A percentile compares a stretch with the other conserved stretches of the same genome.
Conservation (phyloP, 2,888 invertebrate genomes). For the Neocrepidodera transversa region DNA sequence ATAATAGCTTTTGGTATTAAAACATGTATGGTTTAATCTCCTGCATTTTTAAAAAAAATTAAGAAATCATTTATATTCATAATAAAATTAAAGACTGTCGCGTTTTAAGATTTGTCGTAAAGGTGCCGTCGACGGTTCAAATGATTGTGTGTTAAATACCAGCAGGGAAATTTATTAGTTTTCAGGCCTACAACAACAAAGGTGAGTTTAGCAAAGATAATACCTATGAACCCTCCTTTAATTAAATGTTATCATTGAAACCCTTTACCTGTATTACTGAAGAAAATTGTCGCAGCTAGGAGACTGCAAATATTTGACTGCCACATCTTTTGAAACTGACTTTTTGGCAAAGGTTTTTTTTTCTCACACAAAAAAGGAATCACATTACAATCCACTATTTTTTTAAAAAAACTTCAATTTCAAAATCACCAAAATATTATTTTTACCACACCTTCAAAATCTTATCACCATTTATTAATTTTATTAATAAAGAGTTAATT, state of each 20-base stretch:
- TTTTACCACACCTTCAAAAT: slow-evolving; percentile 26
- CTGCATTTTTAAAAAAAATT: too few relatives aligned
- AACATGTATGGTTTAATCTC: too few relatives aligned
- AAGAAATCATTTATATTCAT: too few relatives aligned
- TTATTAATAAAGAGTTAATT: background rate
- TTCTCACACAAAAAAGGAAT: slow-evolving; percentile 22
- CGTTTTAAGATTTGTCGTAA: slow-evolving; percentile 1
- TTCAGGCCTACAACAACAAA: slow-evolving; percentile 3
- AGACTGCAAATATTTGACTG: slow-evolving; percentile 31
- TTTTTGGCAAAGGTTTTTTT: slow-evolving; percentile 10
- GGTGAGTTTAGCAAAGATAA: background rate
- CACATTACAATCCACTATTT: slow-evolving; percentile 39
- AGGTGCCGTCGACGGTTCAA: slow-evolving; percentile 2
- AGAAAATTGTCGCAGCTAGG: slow-evolving; percentile 38
- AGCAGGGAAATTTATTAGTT: slow-evolving; percentile 16
- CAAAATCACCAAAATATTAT: slow-evolving; percentile 10
- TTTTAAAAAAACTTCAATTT: slow-evolving; percentile 11
- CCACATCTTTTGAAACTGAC: slow-evolving; percentile 30
- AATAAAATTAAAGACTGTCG: too few relatives aligned
- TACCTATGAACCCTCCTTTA: background rate
- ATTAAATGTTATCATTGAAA: slow-evolving; percentile 26
- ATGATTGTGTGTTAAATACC: slow-evolving; percentile 15
- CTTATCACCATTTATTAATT: slow-evolving; percentile 12
- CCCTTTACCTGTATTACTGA: slow-evolving; percentile 44
- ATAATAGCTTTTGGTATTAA: too few relatives aligned